Evolutionary conservation across 1,140 invertebrate species (phyloP).

Genomic region (Danaus melanippus): DNA sequence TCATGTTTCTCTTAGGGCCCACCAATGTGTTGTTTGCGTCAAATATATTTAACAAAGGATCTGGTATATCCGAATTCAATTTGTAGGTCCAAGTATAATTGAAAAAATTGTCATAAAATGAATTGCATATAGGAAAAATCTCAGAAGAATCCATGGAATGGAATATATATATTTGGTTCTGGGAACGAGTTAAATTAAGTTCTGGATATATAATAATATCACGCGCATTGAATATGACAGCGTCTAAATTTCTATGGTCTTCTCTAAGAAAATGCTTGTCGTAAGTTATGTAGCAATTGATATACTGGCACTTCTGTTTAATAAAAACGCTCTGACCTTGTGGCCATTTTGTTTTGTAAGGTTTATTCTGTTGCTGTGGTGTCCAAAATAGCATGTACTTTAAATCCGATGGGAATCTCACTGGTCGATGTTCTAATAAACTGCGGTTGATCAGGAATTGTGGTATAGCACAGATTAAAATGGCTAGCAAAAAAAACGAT

Average conservation of each 20-base stretch:
- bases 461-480: slow-evolving; percentile 26
- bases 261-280: slow-evolving; percentile 29
- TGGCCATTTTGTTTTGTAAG: slow-evolving; percentile 1
- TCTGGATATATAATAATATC: slow-evolving; percentile 27
- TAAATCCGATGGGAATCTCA: slow-evolving; percentile 36
- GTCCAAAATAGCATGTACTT: slow-evolving; percentile 54
- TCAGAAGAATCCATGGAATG: slow-evolving; percentile 38
- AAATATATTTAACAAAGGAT: slow-evolving; percentile 47
- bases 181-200: slow-evolving; percentile 33
- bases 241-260: slow-evolving; percentile 41
- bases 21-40: slow-evolving; percentile 31
- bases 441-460: slow-evolving; percentile 17
- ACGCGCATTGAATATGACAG: slow-evolving; percentile 39
- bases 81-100: slow-evolving; percentile 57
- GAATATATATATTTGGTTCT: slow-evolving; percentile 49
- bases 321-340: slow-evolving; percentile 44
- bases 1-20: slow-evolving; percentile 37
- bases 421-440: slow-evolving; percentile 1
- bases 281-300: slow-evolving; percentile 52
- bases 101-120: slow-evolving; percentile 47
- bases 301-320: slow-evolving; percentile 42
- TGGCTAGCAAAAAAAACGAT: slow-evolving; percentile 14
- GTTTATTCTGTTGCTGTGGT: background rate
- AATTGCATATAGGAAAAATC: slow-evolving; percentile 38
- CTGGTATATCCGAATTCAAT: slow-evolving; percentile 48